Conservation (phyloP, 2,113 vertebrate genomes). For the Chloroceryle aenea region DNA sequence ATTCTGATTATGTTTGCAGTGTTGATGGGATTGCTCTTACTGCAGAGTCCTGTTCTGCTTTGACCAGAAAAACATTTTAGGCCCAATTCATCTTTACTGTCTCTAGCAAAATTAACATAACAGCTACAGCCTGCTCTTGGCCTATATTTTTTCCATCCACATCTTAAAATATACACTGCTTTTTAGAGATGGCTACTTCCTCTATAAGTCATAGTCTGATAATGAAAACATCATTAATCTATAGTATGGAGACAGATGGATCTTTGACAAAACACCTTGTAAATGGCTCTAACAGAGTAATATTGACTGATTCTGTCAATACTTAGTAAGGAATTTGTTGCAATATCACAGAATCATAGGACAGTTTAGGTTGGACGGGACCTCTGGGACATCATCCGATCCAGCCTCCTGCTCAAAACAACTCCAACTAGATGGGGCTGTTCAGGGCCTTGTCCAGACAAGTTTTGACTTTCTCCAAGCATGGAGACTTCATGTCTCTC, state of each 20-base stretch:
- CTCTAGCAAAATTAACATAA: background rate
- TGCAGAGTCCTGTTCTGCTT: background rate
- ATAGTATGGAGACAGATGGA: slow-evolving; percentile 68
- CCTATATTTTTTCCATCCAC: background rate
- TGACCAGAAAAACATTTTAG: background rate
- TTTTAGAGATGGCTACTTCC: slow-evolving; percentile 38
- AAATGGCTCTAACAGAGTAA: slow-evolving; percentile 75
- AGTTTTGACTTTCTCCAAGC: background rate
- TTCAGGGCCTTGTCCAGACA: background rate
- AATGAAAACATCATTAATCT: slow-evolving; percentile 77
- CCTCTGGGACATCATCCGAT: background rate
- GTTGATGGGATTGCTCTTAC: background rate
- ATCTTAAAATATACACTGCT: background rate
- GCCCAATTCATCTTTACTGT: background rate
- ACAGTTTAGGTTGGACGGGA: slow-evolving; percentile 4
- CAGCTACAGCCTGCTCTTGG: background rate
- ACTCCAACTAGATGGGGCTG: background rate
- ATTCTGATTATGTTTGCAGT: background rate
- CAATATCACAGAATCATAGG: slow-evolving; percentile 52
- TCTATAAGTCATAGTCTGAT: slow-evolving; percentile 20
- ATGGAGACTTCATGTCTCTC: background rate
- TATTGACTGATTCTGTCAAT: slow-evolving; percentile 78
- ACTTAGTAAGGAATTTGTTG: slow-evolving; percentile 57
- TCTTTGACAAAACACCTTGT: slow-evolving; percentile 76
- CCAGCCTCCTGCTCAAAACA: background rate